Base-by-base conservation (phyloP, 2,888 invertebrate species). In the Nudaria mundana region DNA sequence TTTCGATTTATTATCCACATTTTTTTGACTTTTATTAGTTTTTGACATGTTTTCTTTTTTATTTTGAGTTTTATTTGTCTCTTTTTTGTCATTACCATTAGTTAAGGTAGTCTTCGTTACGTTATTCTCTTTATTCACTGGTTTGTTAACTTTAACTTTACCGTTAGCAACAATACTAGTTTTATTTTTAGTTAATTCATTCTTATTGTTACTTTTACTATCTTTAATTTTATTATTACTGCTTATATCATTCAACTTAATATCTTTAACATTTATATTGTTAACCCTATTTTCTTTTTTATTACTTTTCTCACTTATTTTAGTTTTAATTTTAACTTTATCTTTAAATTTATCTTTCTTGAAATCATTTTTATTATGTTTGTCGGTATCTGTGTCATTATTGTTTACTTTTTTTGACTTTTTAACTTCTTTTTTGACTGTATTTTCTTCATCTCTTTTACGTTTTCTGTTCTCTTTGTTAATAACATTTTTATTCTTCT, bases 381-480 rank as follows among this genome's bases (percentile, higher is more conserved):
- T 55, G 31, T 39, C 28, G 12, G 38, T 30, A 7, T 37, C 24
- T 5, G 37, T 38, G 3, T 34, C 48, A 35, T 48, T 48, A 7
- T 12, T 36, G 16, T 45, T 41, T 1, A 24, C 7, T 49, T 58
- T 68, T 1, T 54, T 52, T 51, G 65, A 66, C 25, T 56, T 59
- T 0, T 37, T 38, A 25, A 31, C 23, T 11, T 26, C 16, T 8
- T 48, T 28, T 4, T 28, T 28, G 8, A n/a, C 28, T 15, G 28
- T 28, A 28, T 26, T 44, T 23, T 38, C 45, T 2, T 44, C 18
- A 7, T 39, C 35, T 14, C 20, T 48, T 38, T 48, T 62, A 48
- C 52, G 62, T 50, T 50, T 67, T 56, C 74, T 53, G 39, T 76
- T 68, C 62, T 81, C 73, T 56, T 86, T 76, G 37, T 72, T 65